Percentiles rank a stretch among this genome's conserved stretches.
Evolutionary conservation across 2,113 vertebrate species (phyloP).

Genomic region (Sebastes fasciatus): DNA sequence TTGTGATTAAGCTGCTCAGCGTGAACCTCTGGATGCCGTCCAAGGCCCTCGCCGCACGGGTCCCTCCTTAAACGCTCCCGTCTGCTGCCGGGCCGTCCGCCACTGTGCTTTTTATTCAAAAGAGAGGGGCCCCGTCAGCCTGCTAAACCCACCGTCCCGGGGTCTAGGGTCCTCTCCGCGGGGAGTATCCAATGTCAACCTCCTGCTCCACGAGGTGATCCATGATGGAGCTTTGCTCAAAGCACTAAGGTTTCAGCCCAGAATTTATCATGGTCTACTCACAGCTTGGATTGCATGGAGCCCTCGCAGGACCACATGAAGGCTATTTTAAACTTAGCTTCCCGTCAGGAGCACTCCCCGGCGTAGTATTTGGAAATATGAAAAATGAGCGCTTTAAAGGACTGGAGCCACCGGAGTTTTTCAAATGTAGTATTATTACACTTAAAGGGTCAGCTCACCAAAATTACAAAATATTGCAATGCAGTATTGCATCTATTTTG

Average conservation of each 20-base stretch:
- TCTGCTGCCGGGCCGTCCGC: constrained; percentile 66
- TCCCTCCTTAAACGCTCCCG: constrained; percentile 76
- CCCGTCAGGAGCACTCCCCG: not conserved
- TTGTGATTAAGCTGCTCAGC: constrained; percentile 81
- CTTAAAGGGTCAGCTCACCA: not conserved
- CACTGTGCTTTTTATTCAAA: constrained; percentile 61
- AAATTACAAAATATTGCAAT: not conserved
- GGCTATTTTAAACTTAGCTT: constrained; percentile 44
- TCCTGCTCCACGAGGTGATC: constrained; percentile 52
- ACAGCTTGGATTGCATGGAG: constrained; percentile 18
- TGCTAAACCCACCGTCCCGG: constrained; percentile 47
- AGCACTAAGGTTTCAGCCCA: constrained; percentile 43
- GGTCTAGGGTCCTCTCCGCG: constrained; percentile 48
- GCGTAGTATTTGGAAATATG: constrained; percentile 16
- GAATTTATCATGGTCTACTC: constrained; percentile 52
- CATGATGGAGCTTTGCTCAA: constrained; percentile 42
- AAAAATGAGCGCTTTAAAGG: constrained; percentile 26
- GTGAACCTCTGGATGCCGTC: constrained; percentile 71
- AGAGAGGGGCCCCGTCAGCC: constrained; percentile 38
- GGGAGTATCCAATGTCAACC: constrained; percentile 69
- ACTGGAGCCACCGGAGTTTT: too few species aligned
- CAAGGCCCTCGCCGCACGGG: constrained; percentile 68
- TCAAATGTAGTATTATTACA: not conserved
- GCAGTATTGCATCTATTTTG: not conserved
- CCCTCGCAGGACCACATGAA: constrained; percentile 46